Base-by-base conservation (phyloP, 2,113 vertebrate genomes). In the Oreotrochilus melanogaster region DNA sequence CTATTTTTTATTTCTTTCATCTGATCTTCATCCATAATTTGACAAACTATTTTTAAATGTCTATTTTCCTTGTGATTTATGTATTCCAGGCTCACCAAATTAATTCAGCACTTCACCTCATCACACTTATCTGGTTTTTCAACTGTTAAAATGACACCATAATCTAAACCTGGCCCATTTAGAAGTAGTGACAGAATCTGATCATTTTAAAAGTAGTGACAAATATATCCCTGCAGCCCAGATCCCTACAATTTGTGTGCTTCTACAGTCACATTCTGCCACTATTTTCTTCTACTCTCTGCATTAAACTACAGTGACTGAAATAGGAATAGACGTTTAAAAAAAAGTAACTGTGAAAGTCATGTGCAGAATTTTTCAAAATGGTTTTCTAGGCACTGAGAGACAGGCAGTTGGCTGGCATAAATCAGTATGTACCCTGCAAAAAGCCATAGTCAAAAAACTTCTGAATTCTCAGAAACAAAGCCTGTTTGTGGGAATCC, bases 1-100 rank as follows among this genome's bases (percentile, higher is more conserved):
- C 89, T 95, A 92, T 92, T 95, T 95, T 95, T 93, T 80, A 79
- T 92, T 90, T 95, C 79, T 96, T 96, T 94, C 85, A 89, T 96
- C 82, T 88, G 47, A 71, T 95, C 74, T 87, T 93, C 89, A 91
- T 88, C 93, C 86, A 75, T 89, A 95, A 93, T 93, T 93, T 83
- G 66, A 86, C 70, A 60, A 93, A 86, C 67, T 95, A 74, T 96
- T 95, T 94, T 95, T 71, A 95, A 94, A 31, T 61, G 78, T 86
- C 92, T 96, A n/a, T 96, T 95, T 93, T 94, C 62, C 83, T 61
- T 87, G n/a, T 83, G 74, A 95, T 86, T 87, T 89, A 39, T 79
- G 21, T 79, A 92, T 94, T 89, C 75, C 71, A 93, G 56, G 75
- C 56, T 94, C 35, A 67, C 21, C 56, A 80, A 78, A 94, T 89